Conservation (phyloP, 2,888 invertebrate genomes). For the Mamestra brassicae region DNA sequence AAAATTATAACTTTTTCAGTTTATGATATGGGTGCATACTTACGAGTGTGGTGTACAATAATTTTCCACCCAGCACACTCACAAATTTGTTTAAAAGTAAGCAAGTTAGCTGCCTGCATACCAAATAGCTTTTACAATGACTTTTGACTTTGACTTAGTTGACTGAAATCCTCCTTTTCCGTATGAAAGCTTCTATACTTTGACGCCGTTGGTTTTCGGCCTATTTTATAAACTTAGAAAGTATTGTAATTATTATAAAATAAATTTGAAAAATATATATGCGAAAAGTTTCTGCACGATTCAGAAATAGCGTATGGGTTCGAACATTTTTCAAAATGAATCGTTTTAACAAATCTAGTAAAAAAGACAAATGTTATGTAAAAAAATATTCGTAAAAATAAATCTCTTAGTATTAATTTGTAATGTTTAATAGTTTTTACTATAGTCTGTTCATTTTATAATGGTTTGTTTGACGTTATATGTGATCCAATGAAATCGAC, state of each 20-base stretch:
- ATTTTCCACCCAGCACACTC: too few species aligned
- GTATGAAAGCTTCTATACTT: conserved; percentile 6
- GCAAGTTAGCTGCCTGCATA: too few species aligned
- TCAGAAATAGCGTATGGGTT: conserved; percentile 8
- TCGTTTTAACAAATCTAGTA: conserved; percentile 26
- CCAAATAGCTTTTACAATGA: too few species aligned
- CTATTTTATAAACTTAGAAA: conserved; percentile 10
- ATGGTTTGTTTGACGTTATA: neutral
- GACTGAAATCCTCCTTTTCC: accelerated
- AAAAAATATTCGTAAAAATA: neutral
- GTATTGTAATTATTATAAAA: conserved; percentile 7
- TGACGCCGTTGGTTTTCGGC: conserved; percentile 4
- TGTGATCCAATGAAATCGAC: neutral
- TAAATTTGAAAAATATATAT: neutral
- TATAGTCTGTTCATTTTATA: conserved; percentile 15
- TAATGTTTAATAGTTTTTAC: conserved; percentile 14
- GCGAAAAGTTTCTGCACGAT: neutral
- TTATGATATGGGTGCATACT: too few species aligned
- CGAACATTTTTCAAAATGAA: neutral
- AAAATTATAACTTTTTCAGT: too few species aligned
- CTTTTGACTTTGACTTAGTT: too few species aligned
- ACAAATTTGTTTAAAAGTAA: too few species aligned
- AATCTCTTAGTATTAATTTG: conserved; percentile 39
- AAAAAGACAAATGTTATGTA: conserved; percentile 43
- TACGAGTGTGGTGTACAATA: too few species aligned